Conservation (phyloP, 2,797 vertebrate species). For the Catharus ustulatus region DNA sequence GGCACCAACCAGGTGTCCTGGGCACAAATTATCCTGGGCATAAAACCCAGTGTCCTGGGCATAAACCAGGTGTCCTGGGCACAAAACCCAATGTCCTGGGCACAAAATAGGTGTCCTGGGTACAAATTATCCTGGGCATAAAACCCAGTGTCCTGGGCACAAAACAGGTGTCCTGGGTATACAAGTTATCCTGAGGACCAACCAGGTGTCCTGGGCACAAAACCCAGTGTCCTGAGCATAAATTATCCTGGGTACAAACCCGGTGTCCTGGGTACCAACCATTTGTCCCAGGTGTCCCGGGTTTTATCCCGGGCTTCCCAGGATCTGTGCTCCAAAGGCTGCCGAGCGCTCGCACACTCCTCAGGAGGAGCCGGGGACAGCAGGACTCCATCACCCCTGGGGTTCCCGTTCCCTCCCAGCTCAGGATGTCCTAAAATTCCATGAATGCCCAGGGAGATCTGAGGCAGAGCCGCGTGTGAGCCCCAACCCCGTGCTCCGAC, state of each 20-base stretch:
- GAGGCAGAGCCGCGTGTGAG: background rate
- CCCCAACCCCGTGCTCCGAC: background rate
- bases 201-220: too few relatives aligned
- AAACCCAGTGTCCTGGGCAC: accelerated
- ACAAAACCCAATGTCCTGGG: too few relatives aligned
- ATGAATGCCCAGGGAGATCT: accelerated
- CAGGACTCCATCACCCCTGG: background rate
- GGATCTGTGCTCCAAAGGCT: background rate
- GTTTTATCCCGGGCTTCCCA: background rate
- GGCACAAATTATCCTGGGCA: accelerated
- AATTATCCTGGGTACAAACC: background rate
- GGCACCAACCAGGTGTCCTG: accelerated
- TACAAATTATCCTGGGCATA: too few relatives aligned
- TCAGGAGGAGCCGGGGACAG: background rate
- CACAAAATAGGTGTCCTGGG: background rate
- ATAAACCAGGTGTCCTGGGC: too few relatives aligned
- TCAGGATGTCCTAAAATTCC: background rate
- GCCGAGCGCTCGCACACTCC: background rate
- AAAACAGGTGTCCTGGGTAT: background rate
- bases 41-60: background rate
- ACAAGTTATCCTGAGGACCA: background rate
- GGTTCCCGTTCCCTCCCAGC: accelerated
- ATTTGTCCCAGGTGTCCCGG: background rate
- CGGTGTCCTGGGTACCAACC: background rate
- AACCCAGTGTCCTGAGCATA: background rate